Evolutionary conservation across 2,888 invertebrate species (phyloP).

Genomic region (Ernsta delagoae): DNA sequence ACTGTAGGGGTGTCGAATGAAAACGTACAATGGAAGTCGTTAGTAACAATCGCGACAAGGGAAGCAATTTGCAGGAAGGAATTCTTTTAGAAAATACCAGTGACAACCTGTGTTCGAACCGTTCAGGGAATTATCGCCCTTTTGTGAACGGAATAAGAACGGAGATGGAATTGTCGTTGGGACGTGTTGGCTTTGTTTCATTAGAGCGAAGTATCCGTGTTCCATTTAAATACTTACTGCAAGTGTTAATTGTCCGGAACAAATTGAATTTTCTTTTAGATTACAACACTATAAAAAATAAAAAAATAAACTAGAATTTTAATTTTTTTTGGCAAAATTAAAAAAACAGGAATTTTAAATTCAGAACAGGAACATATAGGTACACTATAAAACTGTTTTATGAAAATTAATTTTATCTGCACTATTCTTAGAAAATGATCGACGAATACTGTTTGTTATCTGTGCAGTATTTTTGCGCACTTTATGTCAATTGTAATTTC

Average conservation of each 20-base stretch:
- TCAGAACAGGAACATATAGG: too few relatives aligned
- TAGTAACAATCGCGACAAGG: conserved; percentile 52
- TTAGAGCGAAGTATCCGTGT: conserved; percentile 33
- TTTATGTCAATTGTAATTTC: too few relatives aligned
- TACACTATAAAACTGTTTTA: too few relatives aligned
- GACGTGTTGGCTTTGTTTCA: conserved; percentile 33
- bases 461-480: too few relatives aligned
- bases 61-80: conserved; percentile 57
- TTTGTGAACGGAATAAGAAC: conserved; percentile 23
- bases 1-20: conserved; percentile 41
- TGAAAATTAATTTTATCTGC: too few relatives aligned
- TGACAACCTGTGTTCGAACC: conserved; percentile 28
- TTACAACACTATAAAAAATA: background rate
- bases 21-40: conserved; percentile 57
- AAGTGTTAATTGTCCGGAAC: conserved; percentile 30
- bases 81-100: conserved; percentile 49
- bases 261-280: conserved; percentile 22
- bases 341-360: too few relatives aligned
- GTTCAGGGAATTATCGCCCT: conserved; percentile 26
- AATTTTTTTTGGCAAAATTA: too few relatives aligned
- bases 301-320: too few relatives aligned
- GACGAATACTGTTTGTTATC: too few relatives aligned
- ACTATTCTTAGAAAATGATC: too few relatives aligned
- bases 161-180: background rate
- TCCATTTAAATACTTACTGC: conserved; percentile 31